A percentile compares a stretch with the other conserved stretches of the same genome.
phyloP scores from a whole-genome alignment of 2,888 invertebrate species.

The Tanytarsus gracilentus region DNA sequence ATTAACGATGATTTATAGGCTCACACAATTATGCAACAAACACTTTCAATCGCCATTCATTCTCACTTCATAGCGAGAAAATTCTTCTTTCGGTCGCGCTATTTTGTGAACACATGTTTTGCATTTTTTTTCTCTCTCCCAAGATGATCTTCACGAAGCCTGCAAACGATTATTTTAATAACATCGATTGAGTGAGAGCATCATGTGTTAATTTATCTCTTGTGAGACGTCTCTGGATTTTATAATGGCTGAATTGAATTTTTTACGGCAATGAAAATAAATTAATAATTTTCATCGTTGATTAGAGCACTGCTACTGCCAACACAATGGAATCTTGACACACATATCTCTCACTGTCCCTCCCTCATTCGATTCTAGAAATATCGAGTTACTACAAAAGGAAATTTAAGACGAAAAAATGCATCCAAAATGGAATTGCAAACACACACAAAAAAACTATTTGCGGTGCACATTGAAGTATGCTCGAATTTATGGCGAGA shows the following conservation, averaged over 20 bases:
- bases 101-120: too few species aligned
- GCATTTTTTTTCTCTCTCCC: too few species aligned
- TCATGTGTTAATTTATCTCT: neutral
- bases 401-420: neutral
- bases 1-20: too few species aligned
- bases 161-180: too few species aligned
- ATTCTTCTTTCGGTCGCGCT: too few species aligned
- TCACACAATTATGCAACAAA: too few species aligned
- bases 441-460: neutral
- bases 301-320: neutral
- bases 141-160: too few species aligned
- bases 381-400: conserved; percentile 8
- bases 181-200: too few species aligned
- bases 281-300: neutral
- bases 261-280: neutral
- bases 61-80: too few species aligned
- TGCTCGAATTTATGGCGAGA: neutral
- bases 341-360: neutral
- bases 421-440: neutral
- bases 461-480: neutral
- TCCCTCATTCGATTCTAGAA: neutral
- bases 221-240: neutral
- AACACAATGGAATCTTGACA: conserved; percentile 11
- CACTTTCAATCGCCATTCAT: too few species aligned
- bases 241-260: neutral